Evolutionary conservation across 2,888 invertebrate species (phyloP).

Genomic region (Cantharis nigra): DNA sequence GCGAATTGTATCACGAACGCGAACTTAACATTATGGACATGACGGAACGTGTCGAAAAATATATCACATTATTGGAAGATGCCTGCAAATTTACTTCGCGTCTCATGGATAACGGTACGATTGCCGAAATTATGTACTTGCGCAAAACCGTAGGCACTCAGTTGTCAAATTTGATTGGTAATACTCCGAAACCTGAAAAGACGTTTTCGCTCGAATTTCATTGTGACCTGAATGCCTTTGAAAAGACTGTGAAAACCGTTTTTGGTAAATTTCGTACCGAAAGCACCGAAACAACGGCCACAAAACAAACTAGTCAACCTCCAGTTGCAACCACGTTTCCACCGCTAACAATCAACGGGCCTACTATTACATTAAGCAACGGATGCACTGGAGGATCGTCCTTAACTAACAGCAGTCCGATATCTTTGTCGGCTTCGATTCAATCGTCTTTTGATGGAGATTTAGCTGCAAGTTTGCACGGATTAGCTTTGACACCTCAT

Average conservation of each 20-base stretch:
- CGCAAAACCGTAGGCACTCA: constrained; percentile 80
- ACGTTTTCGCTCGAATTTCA: constrained; percentile 81
- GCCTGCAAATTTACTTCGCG: constrained; percentile 84
- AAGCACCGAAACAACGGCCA: constrained; percentile 37
- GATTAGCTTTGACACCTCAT: constrained; percentile 36
- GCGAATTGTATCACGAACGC: constrained; percentile 78
- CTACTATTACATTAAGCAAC: constrained; percentile 40
- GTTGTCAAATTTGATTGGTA: constrained; percentile 77
- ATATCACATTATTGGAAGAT: constrained; percentile 82
- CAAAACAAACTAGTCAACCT: constrained; percentile 41
- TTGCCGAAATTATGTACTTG: constrained; percentile 81
- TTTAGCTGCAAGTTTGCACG: constrained; percentile 54
- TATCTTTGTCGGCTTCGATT: constrained; percentile 70
- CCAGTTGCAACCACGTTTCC: constrained; percentile 33
- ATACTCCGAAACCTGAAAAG: constrained; percentile 80
- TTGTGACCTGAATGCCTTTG: constrained; percentile 79
- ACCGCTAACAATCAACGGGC: constrained; percentile 47
- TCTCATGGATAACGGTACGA: constrained; percentile 82
- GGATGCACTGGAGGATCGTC: constrained; percentile 53
- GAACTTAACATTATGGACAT: constrained; percentile 90
- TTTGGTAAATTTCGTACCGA: constrained; percentile 66
- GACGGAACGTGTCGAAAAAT: constrained; percentile 75
- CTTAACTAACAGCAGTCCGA: constrained; percentile 70
- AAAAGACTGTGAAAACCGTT: constrained; percentile 69
- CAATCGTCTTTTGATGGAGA: constrained; percentile 82